A percentile compares a stretch with the other conserved stretches of the same genome.
phyloP scores from a whole-genome alignment of 2,113 vertebrate species.

The Eulemur rufifrons region DNA sequence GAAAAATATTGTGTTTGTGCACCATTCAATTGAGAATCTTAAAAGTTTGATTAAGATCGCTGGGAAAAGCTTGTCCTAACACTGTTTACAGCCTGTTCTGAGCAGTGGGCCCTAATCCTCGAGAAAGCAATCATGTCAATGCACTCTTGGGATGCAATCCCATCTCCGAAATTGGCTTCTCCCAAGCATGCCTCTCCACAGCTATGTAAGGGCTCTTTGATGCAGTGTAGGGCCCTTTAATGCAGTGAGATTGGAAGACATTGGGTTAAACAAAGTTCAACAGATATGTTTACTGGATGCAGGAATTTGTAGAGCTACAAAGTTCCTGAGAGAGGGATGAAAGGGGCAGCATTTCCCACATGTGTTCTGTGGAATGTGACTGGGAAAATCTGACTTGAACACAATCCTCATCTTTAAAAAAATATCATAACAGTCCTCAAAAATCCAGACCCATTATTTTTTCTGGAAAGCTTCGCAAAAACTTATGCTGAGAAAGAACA shows the following conservation, averaged over 20 bases:
- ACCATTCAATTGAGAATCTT: neutral
- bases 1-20: neutral
- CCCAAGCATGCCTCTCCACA: neutral
- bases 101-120: neutral
- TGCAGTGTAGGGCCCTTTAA: neutral
- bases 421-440: neutral
- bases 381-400: neutral
- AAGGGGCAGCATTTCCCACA: neutral
- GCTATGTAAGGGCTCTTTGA: neutral
- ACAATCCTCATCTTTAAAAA: neutral
- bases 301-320: neutral
- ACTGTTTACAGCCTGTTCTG: neutral
- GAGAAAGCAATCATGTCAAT: neutral
- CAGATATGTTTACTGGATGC: neutral
- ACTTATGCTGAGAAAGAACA: neutral
- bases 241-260: neutral
- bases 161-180: neutral
- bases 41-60: slow-evolving; percentile 9
- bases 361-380: neutral
- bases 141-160: neutral
- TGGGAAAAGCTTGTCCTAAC: neutral
- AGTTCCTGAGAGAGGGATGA: neutral
- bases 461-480: neutral
- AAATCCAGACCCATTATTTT: neutral
- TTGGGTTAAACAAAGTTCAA: neutral